Conservation (phyloP, 92 coral and sea anemone species). For the Plumapathes pennacea region DNA sequence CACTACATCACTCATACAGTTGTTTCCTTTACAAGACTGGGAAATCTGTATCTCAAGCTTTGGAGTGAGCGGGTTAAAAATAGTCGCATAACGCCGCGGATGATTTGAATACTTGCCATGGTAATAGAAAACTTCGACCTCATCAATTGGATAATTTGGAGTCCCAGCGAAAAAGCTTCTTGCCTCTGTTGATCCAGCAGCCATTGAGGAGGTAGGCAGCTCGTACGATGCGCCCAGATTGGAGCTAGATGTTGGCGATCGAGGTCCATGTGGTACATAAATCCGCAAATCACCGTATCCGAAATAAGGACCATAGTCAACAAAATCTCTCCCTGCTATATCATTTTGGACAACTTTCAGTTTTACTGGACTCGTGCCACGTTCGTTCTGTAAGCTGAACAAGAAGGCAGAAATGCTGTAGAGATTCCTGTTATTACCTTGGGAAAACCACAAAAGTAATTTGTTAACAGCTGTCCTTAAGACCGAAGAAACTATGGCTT, state of each 20-base stretch:
- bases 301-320: slow-evolving; percentile 28
- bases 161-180: slow-evolving; percentile 26
- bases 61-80: too few species aligned
- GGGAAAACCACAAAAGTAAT: too few species aligned
- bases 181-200: slow-evolving; percentile 9
- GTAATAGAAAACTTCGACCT: slow-evolving; percentile 27
- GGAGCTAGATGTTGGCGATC: slow-evolving; percentile 23
- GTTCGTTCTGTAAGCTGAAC: slow-evolving; percentile 62
- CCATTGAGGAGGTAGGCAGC: too few species aligned
- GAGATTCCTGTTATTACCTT: too few species aligned
- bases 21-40: too few species aligned
- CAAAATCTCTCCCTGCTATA: slow-evolving; percentile 52
- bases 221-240: slow-evolving; percentile 29
- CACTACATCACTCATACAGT: too few species aligned
- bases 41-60: too few species aligned
- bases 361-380: slow-evolving; percentile 51
- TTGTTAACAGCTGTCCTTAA: too few species aligned
- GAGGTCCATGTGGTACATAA: too few species aligned
- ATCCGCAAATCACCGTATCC: too few species aligned
- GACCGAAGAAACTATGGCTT: too few species aligned
- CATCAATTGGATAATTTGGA: slow-evolving; percentile 13
- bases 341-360: slow-evolving; percentile 16
- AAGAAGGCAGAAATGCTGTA: slow-evolving; percentile 37
- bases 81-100: too few species aligned
- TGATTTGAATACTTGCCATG: not conserved